These are phyloP conservation scores for Cynocephalus volans DNA, from an alignment of 2,113 vertebrate genomes.

Conservation along the genomic window DNA sequence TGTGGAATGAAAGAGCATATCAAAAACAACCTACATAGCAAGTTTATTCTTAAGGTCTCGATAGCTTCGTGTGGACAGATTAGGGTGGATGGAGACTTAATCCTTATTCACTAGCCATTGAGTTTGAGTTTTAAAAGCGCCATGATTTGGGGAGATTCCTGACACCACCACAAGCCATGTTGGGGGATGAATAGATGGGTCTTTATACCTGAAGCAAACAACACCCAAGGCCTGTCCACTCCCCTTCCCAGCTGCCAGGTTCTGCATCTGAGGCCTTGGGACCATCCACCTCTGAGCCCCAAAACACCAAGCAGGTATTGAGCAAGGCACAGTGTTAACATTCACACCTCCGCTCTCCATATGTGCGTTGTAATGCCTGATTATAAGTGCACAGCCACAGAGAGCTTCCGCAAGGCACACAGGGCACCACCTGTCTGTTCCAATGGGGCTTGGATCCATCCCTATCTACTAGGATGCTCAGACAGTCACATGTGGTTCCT, in stretches of 20 bases:
- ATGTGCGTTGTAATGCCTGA: background rate
- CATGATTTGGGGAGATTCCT: background rate
- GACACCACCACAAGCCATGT: background rate
- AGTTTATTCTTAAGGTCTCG: background rate
- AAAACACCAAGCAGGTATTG: background rate
- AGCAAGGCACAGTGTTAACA: background rate
- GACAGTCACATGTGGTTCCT: background rate
- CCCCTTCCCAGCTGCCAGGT: background rate
- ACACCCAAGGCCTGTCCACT: background rate
- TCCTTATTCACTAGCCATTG: background rate
- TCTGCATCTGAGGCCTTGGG: background rate
- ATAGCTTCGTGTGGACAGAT: background rate
- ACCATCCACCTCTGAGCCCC: background rate
- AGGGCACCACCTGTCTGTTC: background rate
- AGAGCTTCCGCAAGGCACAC: background rate
- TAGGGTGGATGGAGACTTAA: background rate
- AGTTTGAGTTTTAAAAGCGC: background rate
- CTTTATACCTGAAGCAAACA: background rate
- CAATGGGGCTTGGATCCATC: background rate
- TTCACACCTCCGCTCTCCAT: background rate
- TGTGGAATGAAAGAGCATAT: background rate
- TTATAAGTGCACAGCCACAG: background rate
- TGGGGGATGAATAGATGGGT: accelerated
- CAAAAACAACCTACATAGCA: background rate
- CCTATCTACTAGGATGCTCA: background rate